Conservation (phyloP, 1,140 invertebrate species). For the Macrobrachium nipponense region DNA sequence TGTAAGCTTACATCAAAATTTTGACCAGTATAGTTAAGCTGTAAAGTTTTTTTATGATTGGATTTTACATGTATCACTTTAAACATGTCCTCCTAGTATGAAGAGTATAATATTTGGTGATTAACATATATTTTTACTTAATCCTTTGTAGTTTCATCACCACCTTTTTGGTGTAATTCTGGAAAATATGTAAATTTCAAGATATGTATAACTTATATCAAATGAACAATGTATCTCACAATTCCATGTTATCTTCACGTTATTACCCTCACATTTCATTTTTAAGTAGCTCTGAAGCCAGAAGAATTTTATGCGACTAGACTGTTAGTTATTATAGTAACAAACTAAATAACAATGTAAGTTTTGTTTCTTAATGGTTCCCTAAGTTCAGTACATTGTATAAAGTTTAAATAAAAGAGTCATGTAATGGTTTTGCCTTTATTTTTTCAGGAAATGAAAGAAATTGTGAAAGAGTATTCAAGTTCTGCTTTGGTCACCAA, state of each 20-base stretch:
- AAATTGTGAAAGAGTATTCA: conserved; percentile 60
- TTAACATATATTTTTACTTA: neutral
- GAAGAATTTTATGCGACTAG: too few relatives aligned
- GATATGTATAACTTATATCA: neutral
- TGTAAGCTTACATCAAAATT: too few relatives aligned
- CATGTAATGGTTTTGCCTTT: neutral
- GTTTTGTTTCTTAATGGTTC: too few relatives aligned
- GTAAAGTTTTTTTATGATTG: too few relatives aligned
- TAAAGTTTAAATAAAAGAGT: neutral
- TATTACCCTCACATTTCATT: too few relatives aligned
- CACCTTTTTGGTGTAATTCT: neutral
- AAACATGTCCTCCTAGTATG: too few relatives aligned
- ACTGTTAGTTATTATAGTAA: too few relatives aligned
- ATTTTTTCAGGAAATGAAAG: conserved; percentile 31
- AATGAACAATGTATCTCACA: neutral
- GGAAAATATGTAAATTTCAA: neutral
- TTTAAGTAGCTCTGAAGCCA: too few relatives aligned
- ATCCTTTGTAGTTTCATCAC: neutral
- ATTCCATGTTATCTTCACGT: neutral
- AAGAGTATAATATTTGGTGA: neutral
- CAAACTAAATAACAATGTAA: too few relatives aligned
- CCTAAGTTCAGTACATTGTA: neutral
- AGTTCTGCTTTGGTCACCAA: conserved; percentile 30
- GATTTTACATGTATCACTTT: too few relatives aligned
- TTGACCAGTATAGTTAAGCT: too few relatives aligned